Conservation (phyloP, 2,888 invertebrate genomes). For the Hipparchia sbordonii region DNA sequence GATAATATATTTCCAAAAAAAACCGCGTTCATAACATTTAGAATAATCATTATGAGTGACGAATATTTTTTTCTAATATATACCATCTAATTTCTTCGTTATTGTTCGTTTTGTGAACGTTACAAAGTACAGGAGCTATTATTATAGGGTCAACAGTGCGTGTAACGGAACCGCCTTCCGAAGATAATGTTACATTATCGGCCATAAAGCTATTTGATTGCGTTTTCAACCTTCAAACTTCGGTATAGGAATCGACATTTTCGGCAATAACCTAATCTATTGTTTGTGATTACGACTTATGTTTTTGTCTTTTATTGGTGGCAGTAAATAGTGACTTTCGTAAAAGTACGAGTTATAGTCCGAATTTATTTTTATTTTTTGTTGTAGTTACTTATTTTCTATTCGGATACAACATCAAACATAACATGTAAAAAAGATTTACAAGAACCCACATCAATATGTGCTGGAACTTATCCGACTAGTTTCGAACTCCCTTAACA, state of each 20-base stretch:
- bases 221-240: slow-evolving; percentile 56
- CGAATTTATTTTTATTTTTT: not conserved
- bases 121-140: not conserved
- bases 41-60: too few species aligned
- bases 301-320: slow-evolving; percentile 14
- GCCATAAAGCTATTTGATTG: slow-evolving; percentile 69
- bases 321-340: slow-evolving; percentile 1
- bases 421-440: too few species aligned
- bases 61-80: not conserved
- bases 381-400: too few species aligned
- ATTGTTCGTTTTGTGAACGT: not conserved
- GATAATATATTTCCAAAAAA: too few species aligned
- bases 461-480: too few species aligned
- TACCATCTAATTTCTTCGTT: not conserved
- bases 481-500: too few species aligned
- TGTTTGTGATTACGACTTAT: slow-evolving; percentile 48
- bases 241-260: slow-evolving; percentile 31
- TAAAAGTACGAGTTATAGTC: not conserved
- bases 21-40: too few species aligned
- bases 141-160: slow-evolving; percentile 29
- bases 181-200: slow-evolving; percentile 61
- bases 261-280: slow-evolving; percentile 44
- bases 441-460: too few species aligned
- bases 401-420: too few species aligned
- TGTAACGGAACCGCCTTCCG: slow-evolving; percentile 31